phyloP scores from a whole-genome alignment of 1,140 invertebrate genomes.

The Apis cerana region DNA sequence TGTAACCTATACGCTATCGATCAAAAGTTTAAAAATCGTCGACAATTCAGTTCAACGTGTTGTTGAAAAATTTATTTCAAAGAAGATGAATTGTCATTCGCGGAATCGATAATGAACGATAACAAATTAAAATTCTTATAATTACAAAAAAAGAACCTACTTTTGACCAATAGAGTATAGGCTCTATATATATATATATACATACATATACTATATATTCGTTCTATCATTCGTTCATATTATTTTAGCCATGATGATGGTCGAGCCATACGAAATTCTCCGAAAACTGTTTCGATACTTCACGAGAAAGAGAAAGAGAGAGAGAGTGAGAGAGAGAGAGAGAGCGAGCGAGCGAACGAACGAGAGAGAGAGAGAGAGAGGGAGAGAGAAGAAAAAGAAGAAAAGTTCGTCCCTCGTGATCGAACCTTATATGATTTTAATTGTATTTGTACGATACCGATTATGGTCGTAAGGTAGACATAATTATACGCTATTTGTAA shows the following conservation, averaged over 20 bases:
- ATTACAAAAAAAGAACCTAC: too few species aligned
- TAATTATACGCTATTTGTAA: conserved; percentile 69
- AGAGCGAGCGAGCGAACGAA: not conserved
- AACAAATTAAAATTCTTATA: too few species aligned
- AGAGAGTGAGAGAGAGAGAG: too few species aligned
- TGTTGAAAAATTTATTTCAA: too few species aligned
- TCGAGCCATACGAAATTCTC: not conserved
- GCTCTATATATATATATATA: too few species aligned
- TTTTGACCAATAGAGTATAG: too few species aligned
- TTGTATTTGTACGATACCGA: conserved; percentile 66
- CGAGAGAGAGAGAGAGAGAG: not conserved
- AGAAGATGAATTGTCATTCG: not conserved
- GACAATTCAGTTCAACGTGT: too few species aligned
- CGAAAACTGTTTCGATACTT: not conserved
- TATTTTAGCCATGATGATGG: conserved; percentile 36
- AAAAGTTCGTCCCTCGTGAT: conserved; percentile 19
- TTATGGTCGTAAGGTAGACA: conserved; percentile 61
- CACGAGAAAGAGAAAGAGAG: too few species aligned
- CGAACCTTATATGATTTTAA: conserved; percentile 45
- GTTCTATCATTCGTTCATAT: not conserved
- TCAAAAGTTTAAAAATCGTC: too few species aligned
- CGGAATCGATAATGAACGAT: not conserved
- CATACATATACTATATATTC: too few species aligned
- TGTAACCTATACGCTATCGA: too few species aligned
- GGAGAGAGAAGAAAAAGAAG: not conserved